Percentiles rank a stretch among this genome's conserved stretches.
phyloP scores from a whole-genome alignment of 2,797 vertebrate species.

The Notolepis coatsorum region DNA sequence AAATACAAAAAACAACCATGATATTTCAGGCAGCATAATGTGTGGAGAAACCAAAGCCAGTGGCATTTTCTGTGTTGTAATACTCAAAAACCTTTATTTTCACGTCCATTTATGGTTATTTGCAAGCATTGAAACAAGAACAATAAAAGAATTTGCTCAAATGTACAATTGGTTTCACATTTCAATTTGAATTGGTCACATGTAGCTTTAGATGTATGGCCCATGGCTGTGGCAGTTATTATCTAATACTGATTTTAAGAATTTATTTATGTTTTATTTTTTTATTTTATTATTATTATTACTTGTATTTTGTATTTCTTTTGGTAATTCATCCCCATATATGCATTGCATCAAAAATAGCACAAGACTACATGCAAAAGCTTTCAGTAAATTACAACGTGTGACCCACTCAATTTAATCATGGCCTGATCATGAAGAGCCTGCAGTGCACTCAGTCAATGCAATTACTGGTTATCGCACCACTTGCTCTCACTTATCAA shows the following conservation, averaged over 20 bases:
- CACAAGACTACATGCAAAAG: neutral
- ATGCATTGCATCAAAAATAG: slow-evolving; percentile 33
- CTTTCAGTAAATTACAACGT: slow-evolving; percentile 9
- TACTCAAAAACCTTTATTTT: slow-evolving; percentile 78
- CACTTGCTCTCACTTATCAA: slow-evolving; percentile 71
- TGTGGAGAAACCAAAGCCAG: slow-evolving; percentile 85
- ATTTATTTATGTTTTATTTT: slow-evolving; percentile 3
- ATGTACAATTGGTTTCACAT: slow-evolving; percentile 75
- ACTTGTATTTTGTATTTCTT: too few species aligned
- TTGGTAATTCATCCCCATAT: slow-evolving; percentile 32
- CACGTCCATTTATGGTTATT: slow-evolving; percentile 77
- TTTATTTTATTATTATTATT: neutral
- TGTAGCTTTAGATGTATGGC: slow-evolving; percentile 28
- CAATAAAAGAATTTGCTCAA: slow-evolving; percentile 81
- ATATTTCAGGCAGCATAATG: slow-evolving; percentile 86
- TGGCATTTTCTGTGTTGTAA: slow-evolving; percentile 83
- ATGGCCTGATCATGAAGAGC: slow-evolving; percentile 16
- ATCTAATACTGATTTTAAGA: slow-evolving; percentile 4
- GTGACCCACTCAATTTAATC: slow-evolving; percentile 8
- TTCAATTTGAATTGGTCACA: slow-evolving; percentile 62
- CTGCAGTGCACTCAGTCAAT: slow-evolving; percentile 29
- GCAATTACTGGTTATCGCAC: slow-evolving; percentile 48
- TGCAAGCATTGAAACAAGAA: slow-evolving; percentile 80
- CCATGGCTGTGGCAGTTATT: slow-evolving; percentile 20
- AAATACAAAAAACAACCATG: slow-evolving; percentile 54